These are phyloP conservation scores for Geopemphigus sp. DNA, from an alignment of 1,140 invertebrate genomes.

Conservation along the genomic window DNA sequence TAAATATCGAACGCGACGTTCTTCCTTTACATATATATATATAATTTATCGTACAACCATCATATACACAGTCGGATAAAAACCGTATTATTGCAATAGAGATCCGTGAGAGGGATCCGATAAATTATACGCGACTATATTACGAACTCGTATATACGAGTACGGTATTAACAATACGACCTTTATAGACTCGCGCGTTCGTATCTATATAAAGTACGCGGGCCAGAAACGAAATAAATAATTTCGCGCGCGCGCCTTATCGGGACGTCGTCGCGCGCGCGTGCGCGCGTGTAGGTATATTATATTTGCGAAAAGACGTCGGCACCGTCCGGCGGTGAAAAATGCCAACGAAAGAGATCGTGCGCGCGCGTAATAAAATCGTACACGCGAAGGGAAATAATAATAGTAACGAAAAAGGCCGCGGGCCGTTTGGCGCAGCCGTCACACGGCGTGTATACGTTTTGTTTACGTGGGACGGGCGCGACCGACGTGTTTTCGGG, in stretches of 20 bases:
- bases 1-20: no score
- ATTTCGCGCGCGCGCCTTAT: slow-evolving; percentile 10
- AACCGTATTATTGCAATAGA: neutral
- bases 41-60: no score
- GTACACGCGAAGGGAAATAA: neutral
- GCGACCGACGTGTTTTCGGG: no score
- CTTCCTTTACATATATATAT: no score
- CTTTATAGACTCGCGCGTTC: no score
- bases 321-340: no score
- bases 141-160: neutral
- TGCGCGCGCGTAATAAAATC: neutral
- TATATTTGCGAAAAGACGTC: neutral
- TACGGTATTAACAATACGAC: neutral
- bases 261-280: neutral
- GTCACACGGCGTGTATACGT: neutral
- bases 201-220: no score
- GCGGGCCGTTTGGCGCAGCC: slow-evolving; percentile 20
- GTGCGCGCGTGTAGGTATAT: no score
- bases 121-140: slow-evolving; percentile 3
- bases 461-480: neutral
- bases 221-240: neutral
- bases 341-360: no score
- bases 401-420: slow-evolving; percentile 7
- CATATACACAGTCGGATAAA: no score
- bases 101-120: neutral